phyloP scores from a whole-genome alignment of 1,140 invertebrate genomes.

The Drusus annulatus region DNA sequence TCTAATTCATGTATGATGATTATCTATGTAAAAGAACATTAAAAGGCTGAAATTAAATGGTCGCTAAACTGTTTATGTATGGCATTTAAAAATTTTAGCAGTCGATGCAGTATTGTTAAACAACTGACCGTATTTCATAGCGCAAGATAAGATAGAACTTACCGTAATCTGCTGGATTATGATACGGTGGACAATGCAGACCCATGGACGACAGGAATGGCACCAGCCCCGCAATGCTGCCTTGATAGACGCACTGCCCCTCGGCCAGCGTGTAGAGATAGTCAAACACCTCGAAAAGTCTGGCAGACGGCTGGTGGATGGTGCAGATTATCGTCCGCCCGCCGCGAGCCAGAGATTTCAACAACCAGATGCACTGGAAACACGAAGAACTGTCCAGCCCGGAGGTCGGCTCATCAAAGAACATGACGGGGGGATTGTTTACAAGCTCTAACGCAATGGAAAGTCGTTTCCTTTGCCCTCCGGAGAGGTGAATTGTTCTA shows the following conservation, averaged over 20 bases:
- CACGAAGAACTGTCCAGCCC: conserved; percentile 94
- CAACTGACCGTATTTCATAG: too few relatives aligned
- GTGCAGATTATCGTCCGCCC: conserved; percentile 96
- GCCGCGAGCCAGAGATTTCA: conserved; percentile 84
- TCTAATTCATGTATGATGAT: too few relatives aligned
- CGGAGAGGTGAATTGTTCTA: conserved; percentile 85
- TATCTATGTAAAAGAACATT: too few relatives aligned
- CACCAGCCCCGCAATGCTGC: conserved; percentile 84
- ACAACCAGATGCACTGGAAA: conserved; percentile 89
- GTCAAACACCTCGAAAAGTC: conserved; percentile 97
- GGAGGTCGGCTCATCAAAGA: conserved; percentile 98
- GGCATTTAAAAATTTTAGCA: too few relatives aligned
- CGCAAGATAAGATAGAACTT: conserved; percentile 58
- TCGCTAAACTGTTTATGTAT: too few relatives aligned
- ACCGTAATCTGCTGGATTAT: conserved; percentile 97
- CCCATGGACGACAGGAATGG: conserved; percentile 89
- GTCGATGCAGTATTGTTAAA: too few relatives aligned
- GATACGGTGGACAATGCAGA: conserved; percentile 92
- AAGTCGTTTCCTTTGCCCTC: conserved; percentile 93
- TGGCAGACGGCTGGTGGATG: conserved; percentile 96
- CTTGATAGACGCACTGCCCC: conserved; percentile 94
- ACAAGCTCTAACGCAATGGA: conserved; percentile 91
- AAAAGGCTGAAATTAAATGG: too few relatives aligned
- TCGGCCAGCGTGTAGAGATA: conserved; percentile 91
- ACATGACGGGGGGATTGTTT: conserved; percentile 96